A percentile compares a stretch with the other conserved stretches of the same genome.
Evolutionary conservation across 2,888 invertebrate species (phyloP).

Genomic region (Scrobipalpa costella): DNA sequence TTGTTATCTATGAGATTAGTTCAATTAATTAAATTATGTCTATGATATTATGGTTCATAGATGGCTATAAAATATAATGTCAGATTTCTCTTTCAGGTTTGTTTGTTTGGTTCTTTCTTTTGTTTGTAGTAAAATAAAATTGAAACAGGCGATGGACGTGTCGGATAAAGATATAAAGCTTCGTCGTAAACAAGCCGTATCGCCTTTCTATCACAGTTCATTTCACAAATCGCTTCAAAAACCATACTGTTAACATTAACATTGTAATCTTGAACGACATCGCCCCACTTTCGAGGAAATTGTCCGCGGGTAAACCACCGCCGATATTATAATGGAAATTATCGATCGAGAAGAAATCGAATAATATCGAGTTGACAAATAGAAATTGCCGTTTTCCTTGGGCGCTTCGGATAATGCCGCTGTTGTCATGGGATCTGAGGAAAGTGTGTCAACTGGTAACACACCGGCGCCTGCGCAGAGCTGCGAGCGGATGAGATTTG

Average conservation of each 20-base stretch:
- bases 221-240: constrained; percentile 15
- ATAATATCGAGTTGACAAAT: constrained; percentile 32
- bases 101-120: background rate
- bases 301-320: constrained; percentile 17
- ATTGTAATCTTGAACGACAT: constrained; percentile 15
- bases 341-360: constrained; percentile 26
- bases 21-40: constrained; percentile 3
- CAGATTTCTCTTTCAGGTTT: background rate
- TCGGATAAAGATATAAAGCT: constrained; percentile 2
- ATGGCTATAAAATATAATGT: too few species aligned
- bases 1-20: background rate
- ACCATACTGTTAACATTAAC: constrained; percentile 19
- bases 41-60: background rate
- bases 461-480: background rate
- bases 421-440: constrained; percentile 25
- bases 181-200: background rate
- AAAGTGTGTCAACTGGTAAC: constrained; percentile 31
- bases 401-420: constrained; percentile 36
- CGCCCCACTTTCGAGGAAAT: constrained; percentile 30
- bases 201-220: constrained; percentile 20
- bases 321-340: constrained; percentile 25
- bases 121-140: too few species aligned
- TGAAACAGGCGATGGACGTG: background rate
- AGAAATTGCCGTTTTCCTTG: constrained; percentile 43
- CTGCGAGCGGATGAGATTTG: constrained; percentile 2